Conservation (phyloP, 2,113 vertebrate species). For the Embiotoca jacksoni region DNA sequence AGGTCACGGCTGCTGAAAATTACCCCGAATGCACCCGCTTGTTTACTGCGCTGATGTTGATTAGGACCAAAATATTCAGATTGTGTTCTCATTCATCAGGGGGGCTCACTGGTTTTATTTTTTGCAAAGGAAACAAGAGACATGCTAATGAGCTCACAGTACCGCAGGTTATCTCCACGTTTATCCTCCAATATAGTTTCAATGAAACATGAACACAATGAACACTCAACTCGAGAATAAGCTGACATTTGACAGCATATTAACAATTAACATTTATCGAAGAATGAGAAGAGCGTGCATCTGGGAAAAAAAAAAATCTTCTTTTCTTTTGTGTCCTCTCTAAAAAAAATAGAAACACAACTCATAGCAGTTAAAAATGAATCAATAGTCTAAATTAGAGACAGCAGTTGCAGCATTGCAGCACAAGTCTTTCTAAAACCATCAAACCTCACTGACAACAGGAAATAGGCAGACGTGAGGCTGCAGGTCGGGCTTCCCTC, state of each 20-base stretch:
- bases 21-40: neutral
- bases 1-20: neutral
- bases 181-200: neutral
- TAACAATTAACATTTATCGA: neutral
- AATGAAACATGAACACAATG: neutral
- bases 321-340: too few relatives aligned
- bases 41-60: conserved; percentile 24
- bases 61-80: conserved; percentile 37
- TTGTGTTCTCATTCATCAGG: conserved; percentile 28
- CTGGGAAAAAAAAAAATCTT: too few relatives aligned
- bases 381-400: neutral
- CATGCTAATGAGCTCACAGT: conserved; percentile 20
- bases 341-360: too few relatives aligned
- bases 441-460: conserved; percentile 16
- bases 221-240: neutral
- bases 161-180: conserved; percentile 5
- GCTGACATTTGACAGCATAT: neutral
- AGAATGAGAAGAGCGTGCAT: too few relatives aligned
- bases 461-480: neutral
- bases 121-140: neutral
- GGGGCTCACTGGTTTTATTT: neutral
- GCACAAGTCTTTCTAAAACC: conserved; percentile 20
- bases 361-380: neutral
- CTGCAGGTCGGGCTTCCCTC: neutral
- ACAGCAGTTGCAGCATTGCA: neutral